Percentiles rank a stretch among this genome's conserved stretches.
Conservation (phyloP, 1,140 invertebrate species). For the Hyposmocoma kahamanoa region DNA sequence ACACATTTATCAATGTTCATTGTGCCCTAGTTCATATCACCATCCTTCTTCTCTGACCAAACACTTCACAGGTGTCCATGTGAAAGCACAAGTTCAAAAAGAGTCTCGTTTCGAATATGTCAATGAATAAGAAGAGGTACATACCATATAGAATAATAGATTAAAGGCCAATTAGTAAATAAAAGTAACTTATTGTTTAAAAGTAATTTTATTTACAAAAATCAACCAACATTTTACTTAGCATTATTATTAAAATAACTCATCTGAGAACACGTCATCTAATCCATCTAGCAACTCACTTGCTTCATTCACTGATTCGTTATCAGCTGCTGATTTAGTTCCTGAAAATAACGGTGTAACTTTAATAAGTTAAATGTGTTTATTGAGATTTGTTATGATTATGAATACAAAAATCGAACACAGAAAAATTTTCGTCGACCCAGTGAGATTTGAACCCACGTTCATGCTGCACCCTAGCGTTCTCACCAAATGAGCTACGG, state of each 20-base stretch:
- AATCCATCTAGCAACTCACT: conserved; percentile 36
- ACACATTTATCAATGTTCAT: conserved; percentile 40
- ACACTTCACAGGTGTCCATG: conserved; percentile 47
- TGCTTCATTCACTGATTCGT: conserved; percentile 14
- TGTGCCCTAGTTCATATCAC: conserved; percentile 41
- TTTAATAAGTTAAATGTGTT: background rate
- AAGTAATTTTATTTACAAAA: conserved; percentile 1
- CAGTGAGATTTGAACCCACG: too few species aligned
- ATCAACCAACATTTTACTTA: background rate
- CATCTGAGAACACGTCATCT: conserved; percentile 50
- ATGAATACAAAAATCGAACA: background rate
- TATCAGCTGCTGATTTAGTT: conserved; percentile 8
- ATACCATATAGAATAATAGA: background rate
- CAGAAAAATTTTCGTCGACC: too few species aligned
- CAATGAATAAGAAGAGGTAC: conserved; percentile 6
- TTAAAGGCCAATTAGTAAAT: background rate
- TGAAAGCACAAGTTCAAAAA: too few species aligned
- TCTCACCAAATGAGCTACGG: too few species aligned
- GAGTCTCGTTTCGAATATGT: too few species aligned
- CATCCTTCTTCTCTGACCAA: conserved; percentile 40
- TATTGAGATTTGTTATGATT: background rate
- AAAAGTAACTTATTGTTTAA: background rate
- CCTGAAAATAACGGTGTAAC: conserved; percentile 33
- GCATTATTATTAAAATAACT: conserved; percentile 31
- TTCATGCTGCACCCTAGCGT: too few species aligned